phyloP scores from a whole-genome alignment of 2,113 vertebrate species.

The Pseudopodoces humilis region DNA sequence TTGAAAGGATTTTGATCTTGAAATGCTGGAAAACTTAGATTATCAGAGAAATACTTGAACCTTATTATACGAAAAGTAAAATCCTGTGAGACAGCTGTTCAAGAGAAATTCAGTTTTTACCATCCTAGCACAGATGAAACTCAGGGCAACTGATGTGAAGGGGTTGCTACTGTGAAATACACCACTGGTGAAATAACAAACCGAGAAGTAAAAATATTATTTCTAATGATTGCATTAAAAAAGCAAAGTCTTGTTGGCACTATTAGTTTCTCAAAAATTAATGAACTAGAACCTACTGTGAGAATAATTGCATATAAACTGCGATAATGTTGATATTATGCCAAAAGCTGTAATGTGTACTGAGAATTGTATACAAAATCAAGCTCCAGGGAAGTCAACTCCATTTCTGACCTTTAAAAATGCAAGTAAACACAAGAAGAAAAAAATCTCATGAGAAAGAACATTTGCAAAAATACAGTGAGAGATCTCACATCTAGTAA shows the following conservation, averaged over 20 bases:
- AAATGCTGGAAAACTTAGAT: neutral
- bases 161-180: neutral
- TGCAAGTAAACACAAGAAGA: neutral
- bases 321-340: neutral
- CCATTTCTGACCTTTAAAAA: neutral
- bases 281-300: conserved; percentile 17
- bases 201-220: neutral
- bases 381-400: neutral
- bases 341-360: neutral
- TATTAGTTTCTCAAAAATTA: conserved; percentile 10
- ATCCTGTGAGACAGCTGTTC: neutral
- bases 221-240: conserved; percentile 26
- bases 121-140: neutral
- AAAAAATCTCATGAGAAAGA: neutral
- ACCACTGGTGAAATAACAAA: neutral
- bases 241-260: neutral
- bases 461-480: neutral
- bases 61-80: neutral
- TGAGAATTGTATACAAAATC: conserved; percentile 3
- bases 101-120: neutral
- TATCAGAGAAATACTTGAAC: neutral
- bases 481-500: neutral
- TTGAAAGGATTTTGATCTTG: too few relatives aligned
- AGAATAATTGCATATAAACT: conserved; percentile 34
- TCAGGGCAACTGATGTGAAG: neutral